A percentile compares a stretch with the other conserved stretches of the same genome.
phyloP scores from a whole-genome alignment of 2,113 vertebrate genomes.

The Orthonyx spaldingii region DNA sequence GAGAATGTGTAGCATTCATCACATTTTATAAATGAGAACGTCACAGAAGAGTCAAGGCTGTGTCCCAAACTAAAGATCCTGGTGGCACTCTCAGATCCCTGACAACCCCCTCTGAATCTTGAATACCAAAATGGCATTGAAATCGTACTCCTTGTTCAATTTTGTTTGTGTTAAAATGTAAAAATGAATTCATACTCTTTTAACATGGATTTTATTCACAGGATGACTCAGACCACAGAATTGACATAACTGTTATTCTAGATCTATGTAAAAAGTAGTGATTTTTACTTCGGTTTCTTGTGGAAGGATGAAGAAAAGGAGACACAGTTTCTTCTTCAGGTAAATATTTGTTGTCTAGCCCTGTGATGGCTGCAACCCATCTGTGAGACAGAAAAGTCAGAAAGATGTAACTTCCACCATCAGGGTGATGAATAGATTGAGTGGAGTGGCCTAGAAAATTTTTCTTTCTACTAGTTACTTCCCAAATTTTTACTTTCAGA shows the following conservation, averaged over 20 bases:
- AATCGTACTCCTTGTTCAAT: background rate
- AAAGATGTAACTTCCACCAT: background rate
- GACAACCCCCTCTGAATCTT: background rate
- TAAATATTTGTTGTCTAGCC: background rate
- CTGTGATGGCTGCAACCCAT: background rate
- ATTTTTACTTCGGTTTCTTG: background rate
- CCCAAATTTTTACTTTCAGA: background rate
- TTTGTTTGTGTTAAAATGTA: background rate
- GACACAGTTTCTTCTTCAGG: background rate
- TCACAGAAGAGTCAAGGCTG: background rate
- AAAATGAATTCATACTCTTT: background rate
- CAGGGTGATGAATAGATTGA: background rate
- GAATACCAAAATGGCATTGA: background rate
- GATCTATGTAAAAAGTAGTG: background rate
- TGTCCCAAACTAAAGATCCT: background rate
- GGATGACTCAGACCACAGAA: background rate
- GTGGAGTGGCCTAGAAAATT: background rate
- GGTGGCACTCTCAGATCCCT: background rate
- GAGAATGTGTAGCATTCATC: background rate
- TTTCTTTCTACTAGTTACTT: background rate
- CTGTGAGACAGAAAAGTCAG: background rate
- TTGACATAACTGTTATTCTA: background rate
- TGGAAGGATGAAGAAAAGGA: background rate
- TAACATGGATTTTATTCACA: constrained; percentile 9
- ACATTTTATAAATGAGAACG: background rate